phyloP scores from a whole-genome alignment of 2,888 invertebrate species.

The Dryobotodes eremita region DNA sequence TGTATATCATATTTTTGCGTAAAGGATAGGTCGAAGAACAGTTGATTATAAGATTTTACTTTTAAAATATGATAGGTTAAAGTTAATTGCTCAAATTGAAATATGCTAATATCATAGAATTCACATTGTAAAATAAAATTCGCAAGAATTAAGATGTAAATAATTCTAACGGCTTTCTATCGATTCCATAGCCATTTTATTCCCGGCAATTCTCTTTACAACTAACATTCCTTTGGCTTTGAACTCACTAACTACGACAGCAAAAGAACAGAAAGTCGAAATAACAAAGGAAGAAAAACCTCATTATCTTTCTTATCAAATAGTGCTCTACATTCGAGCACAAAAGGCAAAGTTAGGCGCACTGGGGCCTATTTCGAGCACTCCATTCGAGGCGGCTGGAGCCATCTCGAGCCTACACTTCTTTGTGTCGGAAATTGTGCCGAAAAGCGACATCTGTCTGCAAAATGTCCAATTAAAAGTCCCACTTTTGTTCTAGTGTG shows the following conservation, averaged over 20 bases:
- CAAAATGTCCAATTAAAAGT: conserved; percentile 63
- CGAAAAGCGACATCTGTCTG: conserved; percentile 64
- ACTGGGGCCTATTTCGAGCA: conserved; percentile 55
- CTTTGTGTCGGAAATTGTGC: conserved; percentile 63
- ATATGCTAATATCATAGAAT: not conserved
- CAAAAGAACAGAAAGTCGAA: conserved; percentile 34
- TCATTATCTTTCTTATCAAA: conserved; percentile 65
- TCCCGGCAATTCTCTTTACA: not conserved
- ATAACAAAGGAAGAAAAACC: conserved; percentile 54
- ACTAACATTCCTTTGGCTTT: conserved; percentile 18
- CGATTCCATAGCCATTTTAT: not conserved
- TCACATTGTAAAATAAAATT: not conserved
- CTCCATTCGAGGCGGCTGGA: conserved; percentile 27
- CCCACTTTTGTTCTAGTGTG: conserved; percentile 32
- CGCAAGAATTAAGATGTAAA: not conserved
- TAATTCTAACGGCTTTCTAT: not conserved
- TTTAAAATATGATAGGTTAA: not conserved
- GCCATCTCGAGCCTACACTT: conserved; percentile 30
- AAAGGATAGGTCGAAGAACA: not conserved
- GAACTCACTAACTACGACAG: conserved; percentile 21
- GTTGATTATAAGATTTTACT: not conserved
- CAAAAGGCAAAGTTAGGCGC: conserved; percentile 55
- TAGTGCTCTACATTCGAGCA: conserved; percentile 61
- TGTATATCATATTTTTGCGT: conserved; percentile 4
- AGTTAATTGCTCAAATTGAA: not conserved